These are phyloP conservation scores for Takifugu bimaculatus DNA, from an alignment of 2,113 vertebrate species.

Conservation along the genomic window DNA sequence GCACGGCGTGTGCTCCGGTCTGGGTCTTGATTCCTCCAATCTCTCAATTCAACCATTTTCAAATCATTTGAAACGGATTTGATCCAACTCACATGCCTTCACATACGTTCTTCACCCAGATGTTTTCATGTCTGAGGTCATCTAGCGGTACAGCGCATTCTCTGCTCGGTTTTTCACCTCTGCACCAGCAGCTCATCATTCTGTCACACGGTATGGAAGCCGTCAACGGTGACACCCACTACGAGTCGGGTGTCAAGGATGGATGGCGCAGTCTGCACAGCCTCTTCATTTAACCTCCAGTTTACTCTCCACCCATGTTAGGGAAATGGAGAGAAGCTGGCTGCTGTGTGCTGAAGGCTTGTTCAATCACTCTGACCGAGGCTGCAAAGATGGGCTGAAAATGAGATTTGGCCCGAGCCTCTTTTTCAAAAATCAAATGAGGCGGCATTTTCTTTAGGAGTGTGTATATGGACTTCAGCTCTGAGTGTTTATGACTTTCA, in stretches of 20 bases:
- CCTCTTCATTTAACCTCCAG: slow-evolving; percentile 47
- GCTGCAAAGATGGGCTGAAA: slow-evolving; percentile 29
- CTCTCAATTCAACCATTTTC: too few relatives aligned
- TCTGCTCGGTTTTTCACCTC: slow-evolving; percentile 46
- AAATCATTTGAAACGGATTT: too few relatives aligned
- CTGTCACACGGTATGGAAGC: slow-evolving; percentile 50
- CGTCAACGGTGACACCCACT: slow-evolving; percentile 55
- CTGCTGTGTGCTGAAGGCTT: slow-evolving; percentile 25
- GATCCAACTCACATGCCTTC: too few relatives aligned
- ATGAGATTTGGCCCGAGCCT: slow-evolving; percentile 10
- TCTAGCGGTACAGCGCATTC: slow-evolving; percentile 12
- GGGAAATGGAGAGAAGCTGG: slow-evolving; percentile 31
- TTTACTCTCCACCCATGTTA: slow-evolving; percentile 42
- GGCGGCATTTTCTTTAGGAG: background rate
- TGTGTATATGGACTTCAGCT: too few relatives aligned
- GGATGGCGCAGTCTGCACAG: slow-evolving; percentile 32
- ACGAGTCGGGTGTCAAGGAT: slow-evolving; percentile 54
- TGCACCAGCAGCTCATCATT: slow-evolving; percentile 47
- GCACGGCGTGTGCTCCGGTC: too few relatives aligned
- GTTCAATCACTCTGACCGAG: slow-evolving; percentile 43
- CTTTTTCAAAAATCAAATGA: slow-evolving; percentile 1
- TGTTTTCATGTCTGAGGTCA: slow-evolving; percentile 43
- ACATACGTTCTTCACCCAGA: too few relatives aligned
- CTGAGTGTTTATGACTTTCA: too few relatives aligned
- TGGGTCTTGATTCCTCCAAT: too few relatives aligned